Conservation (phyloP, 2,113 vertebrate species). For the Procavia capensis region DNA sequence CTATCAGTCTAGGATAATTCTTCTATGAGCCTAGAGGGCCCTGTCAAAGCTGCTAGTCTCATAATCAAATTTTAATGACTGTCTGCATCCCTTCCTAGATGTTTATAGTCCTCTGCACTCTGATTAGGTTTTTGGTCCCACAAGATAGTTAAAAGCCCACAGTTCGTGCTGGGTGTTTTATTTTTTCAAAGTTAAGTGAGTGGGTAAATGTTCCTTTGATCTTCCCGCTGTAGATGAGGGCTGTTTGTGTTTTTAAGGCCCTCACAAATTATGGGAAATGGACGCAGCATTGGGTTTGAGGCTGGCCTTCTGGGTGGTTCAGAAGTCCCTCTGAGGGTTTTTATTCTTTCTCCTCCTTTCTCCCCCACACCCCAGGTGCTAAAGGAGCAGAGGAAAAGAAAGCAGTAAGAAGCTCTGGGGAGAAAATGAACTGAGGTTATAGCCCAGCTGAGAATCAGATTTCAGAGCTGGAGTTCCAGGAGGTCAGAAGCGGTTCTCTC, state of each 20-base stretch:
- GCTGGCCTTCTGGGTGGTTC: constrained; percentile 78
- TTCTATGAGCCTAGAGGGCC: constrained; percentile 16
- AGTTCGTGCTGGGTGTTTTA: constrained; percentile 58
- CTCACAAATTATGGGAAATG: constrained; percentile 66
- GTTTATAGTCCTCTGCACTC: constrained; percentile 74
- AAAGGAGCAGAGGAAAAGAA: constrained; percentile 51
- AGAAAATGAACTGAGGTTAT: constrained; percentile 64
- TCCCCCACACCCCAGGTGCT: background rate
- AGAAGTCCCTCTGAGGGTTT: constrained; percentile 54
- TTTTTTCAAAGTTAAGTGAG: constrained; percentile 78
- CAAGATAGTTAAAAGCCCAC: constrained; percentile 77
- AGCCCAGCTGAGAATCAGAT: background rate
- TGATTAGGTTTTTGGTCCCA: constrained; percentile 71
- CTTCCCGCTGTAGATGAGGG: constrained; percentile 74
- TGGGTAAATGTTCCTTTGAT: constrained; percentile 80
- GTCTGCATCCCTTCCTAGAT: constrained; percentile 76
- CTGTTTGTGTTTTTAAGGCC: constrained; percentile 75
- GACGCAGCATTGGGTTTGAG: constrained; percentile 52
- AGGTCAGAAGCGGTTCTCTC: constrained; percentile 46
- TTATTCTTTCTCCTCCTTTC: constrained; percentile 53
- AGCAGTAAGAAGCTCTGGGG: constrained; percentile 46
- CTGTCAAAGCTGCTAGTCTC: constrained; percentile 70
- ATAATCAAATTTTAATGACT: constrained; percentile 78
- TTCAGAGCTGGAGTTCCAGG: constrained; percentile 47
- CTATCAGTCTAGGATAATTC: background rate